These are phyloP conservation scores for Catajapyx aquilonaris DNA, from an alignment of 1,140 invertebrate genomes.

Conservation along the genomic window DNA sequence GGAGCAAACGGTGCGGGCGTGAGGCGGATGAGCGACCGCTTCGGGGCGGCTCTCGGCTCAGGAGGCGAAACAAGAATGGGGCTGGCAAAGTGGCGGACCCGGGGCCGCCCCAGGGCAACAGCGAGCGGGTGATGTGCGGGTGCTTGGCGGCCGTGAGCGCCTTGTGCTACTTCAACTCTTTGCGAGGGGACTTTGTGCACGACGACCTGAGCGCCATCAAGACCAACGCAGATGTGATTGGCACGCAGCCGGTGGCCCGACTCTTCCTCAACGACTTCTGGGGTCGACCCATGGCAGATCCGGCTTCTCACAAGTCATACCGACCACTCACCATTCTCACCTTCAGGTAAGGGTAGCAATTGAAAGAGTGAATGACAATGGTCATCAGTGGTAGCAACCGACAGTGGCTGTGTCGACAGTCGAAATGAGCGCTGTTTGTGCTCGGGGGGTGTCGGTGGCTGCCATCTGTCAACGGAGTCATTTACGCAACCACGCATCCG, in stretches of 20 bases:
- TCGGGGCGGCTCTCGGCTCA: too few species aligned
- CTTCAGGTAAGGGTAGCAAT: slow-evolving; percentile 44
- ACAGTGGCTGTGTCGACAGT: neutral
- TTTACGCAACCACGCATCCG: too few species aligned
- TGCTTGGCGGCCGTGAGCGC: slow-evolving; percentile 40
- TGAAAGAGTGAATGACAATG: too few species aligned
- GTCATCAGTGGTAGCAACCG: neutral
- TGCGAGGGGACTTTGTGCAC: slow-evolving; percentile 70
- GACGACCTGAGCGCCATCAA: slow-evolving; percentile 75
- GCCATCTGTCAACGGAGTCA: too few species aligned
- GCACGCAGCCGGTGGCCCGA: slow-evolving; percentile 33
- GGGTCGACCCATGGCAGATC: slow-evolving; percentile 71
- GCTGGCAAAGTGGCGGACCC: too few species aligned
- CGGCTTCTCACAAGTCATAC: slow-evolving; percentile 64
- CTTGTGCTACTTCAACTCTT: slow-evolving; percentile 50
- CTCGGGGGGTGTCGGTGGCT: neutral
- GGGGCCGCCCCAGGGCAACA: too few species aligned
- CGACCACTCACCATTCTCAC: slow-evolving; percentile 58
- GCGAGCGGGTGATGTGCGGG: slow-evolving; percentile 23
- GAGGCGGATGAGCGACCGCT: too few species aligned
- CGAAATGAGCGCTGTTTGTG: neutral
- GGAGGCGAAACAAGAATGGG: too few species aligned
- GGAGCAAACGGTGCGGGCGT: too few species aligned
- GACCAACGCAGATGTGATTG: slow-evolving; percentile 61
- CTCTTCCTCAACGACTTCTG: slow-evolving; percentile 74